phyloP scores from a whole-genome alignment of 2,113 vertebrate genomes.

The Nannobrachium achirus region DNA sequence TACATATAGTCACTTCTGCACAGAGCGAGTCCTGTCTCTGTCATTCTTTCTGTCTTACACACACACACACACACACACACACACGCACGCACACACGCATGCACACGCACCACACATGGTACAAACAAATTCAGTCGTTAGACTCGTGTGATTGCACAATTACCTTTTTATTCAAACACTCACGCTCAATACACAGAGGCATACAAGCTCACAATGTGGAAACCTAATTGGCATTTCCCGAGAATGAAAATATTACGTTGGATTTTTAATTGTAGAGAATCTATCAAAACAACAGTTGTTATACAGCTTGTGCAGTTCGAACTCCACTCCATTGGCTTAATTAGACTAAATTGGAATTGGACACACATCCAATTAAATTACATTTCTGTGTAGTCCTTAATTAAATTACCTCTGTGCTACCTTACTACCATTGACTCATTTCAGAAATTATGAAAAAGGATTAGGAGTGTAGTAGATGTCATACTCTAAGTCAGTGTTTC shows the following conservation, averaged over 20 bases:
- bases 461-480: no score
- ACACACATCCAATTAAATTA: background rate
- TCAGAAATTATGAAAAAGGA: no score
- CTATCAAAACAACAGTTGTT: background rate
- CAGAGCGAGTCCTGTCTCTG: no score
- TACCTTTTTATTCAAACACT: background rate
- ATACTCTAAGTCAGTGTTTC: no score
- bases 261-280: background rate
- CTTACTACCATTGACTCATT: no score
- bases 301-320: background rate
- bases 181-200: background rate
- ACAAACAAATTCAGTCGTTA: background rate
- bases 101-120: background rate
- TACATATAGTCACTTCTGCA: no score
- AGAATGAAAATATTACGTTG: background rate
- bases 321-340: background rate
- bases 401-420: no score
- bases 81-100: slow-evolving; percentile 10
- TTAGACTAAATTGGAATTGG: background rate
- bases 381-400: background rate
- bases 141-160: background rate
- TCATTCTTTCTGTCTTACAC: background rate
- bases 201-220: background rate
- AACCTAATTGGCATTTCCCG: background rate
- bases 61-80: background rate